Base-by-base conservation (phyloP, 2,888 invertebrate genomes). In the Helobdella robusta region DNA sequence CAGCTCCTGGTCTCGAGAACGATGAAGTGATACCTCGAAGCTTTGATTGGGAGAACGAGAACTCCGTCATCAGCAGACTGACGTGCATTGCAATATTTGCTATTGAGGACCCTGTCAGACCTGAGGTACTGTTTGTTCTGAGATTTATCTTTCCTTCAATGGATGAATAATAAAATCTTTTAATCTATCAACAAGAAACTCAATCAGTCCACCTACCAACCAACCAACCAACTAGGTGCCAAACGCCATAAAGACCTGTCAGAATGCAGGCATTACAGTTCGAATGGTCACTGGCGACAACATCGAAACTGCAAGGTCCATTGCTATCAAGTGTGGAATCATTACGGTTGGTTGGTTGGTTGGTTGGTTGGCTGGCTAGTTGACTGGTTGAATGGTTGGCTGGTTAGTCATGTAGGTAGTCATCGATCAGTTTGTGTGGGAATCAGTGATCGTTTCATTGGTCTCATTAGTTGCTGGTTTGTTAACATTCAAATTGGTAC, bases 251-350 rank as follows among this genome's bases (percentile, higher is more conserved):
- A 84, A 85, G 69, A 89, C 88, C 80, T 98, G 98, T 81, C 94
- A 97, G 83, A 86, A 89, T 75, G 92, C 98, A 56, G 98, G 98
- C 72, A 98, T 99, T 76, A 93, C 93, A 11, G 98, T 98, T 25
- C 86, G 97, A 67, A 98, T 98, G 98, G 97, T 98, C 65, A 98
- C 98, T 8, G 98, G 97, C 59, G 98, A 98, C 83, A 98, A 98
- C 81, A 87, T 98, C 72, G 97, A 97, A 83, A 99, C 98, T 50
- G 97, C 97, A 50, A 86, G 94, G 67, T 95, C 97, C 67, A 99
- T 98, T 77, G 95, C 98, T 46, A 83, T 88, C 73, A 95, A 97
- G 81, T 98, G 97, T 81, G 95, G 95, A 69, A 98, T 98, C 73
- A 72, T 77, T 25, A 88, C 88, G 76, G 90, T n/a, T 20, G 6